Base-by-base conservation (phyloP, 2,888 invertebrate genomes). In the Pyrochroa serraticornis region DNA sequence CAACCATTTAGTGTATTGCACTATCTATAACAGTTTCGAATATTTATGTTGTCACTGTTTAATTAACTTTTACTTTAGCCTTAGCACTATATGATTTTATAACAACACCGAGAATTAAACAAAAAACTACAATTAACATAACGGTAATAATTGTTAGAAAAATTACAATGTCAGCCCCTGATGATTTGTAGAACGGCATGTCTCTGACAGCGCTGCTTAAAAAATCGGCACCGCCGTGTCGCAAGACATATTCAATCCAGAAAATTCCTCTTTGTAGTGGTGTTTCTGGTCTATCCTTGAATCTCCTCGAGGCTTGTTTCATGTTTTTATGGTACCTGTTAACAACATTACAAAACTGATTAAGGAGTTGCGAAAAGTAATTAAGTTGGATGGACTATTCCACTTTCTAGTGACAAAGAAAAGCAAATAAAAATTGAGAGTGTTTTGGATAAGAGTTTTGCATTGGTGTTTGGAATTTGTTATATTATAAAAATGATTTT, bases 221-320 rank as follows among this genome's bases (percentile, higher is more conserved):
- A 43, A 65, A 58, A 13, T 62, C 47, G 9, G 64, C 57, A n/a
- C 63, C 63, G 30, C 62, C 60, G 42, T 66, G 63, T 36, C 59
- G 59, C 34, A 68, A 46, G 3, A 57, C 59, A 13, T 65, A 68
- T 49, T 67, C 67, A 7, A 42, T 47, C 67, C 67, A 68, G 49
- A 62, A 66, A 7, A 64, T 37, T 3, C 61, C 62, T n/a, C 59
- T 54, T 32, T 67, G 60, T 37, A 64, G 39, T 1, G 67, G 62
- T 13, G 60, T 58, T 39, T 66, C 37, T 7, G 48, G 51, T 41
- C 60, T 54, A 43, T 64, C 67, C 42, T 49, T 53, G 37, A 66
- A 61, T 48, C 50, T 37, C 7, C 22, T 48, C 7, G 68, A 68
- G 13, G 54, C 7, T 37, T 58, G 52, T 7, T 52, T 57, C 48